Percentiles rank a stretch among this genome's conserved stretches.
Conservation (phyloP, 1,140 invertebrate genomes). For the Drosophila paulistorum region DNA sequence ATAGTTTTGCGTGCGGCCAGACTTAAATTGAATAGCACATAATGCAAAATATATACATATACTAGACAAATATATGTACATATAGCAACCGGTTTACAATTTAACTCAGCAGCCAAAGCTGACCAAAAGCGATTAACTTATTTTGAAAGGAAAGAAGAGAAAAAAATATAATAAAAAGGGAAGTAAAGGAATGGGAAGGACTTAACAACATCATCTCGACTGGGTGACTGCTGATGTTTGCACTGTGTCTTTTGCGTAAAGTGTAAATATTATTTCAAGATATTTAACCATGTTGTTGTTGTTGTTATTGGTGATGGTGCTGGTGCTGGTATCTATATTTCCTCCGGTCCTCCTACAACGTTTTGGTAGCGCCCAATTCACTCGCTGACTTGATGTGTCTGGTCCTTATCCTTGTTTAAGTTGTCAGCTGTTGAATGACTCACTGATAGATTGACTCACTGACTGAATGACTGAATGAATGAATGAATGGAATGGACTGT, state of each 20-base stretch:
- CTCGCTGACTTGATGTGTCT: constrained; percentile 2
- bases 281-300: constrained; percentile 68
- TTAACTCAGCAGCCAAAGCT: constrained; percentile 42
- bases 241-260: constrained; percentile 70
- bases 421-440: constrained; percentile 73
- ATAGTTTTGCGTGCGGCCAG: constrained; percentile 66
- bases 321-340: too few relatives aligned
- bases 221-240: constrained; percentile 48
- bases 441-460: constrained; percentile 68
- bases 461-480: constrained; percentile 22
- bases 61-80: constrained; percentile 5
- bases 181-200: neutral
- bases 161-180: neutral
- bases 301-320: neutral
- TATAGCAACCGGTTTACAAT: constrained; percentile 29
- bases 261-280: constrained; percentile 80
- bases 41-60: constrained; percentile 50
- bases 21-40: constrained; percentile 26
- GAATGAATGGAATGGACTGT: constrained; percentile 15
- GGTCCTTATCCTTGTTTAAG: constrained; percentile 74
- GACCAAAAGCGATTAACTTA: constrained; percentile 66
- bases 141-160: constrained; percentile 30
- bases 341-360: neutral
- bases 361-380: neutral
- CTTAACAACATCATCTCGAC: constrained; percentile 13